phyloP scores from a whole-genome alignment of 2,113 vertebrate species.

The Myrmecobius fasciatus region DNA sequence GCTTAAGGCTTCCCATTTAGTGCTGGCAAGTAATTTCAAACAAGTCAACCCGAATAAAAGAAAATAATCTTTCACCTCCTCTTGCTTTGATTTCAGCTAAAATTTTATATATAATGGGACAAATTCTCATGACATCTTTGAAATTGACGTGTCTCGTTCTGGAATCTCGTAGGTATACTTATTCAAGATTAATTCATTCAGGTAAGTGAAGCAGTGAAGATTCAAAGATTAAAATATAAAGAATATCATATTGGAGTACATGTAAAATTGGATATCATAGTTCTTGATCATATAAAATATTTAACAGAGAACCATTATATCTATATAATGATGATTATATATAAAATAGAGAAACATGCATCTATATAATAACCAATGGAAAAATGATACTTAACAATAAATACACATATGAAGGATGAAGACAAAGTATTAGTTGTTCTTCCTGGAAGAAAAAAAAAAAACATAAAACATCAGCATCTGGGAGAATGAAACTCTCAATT shows the following conservation, averaged over 20 bases:
- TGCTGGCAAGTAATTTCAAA: conserved; percentile 56
- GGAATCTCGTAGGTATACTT: conserved; percentile 49
- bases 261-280: background rate
- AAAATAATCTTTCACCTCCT: background rate
- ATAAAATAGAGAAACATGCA: no score
- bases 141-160: conserved; percentile 63
- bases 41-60: conserved; percentile 52
- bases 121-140: conserved; percentile 42
- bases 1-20: background rate
- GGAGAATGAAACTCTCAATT: background rate
- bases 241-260: background rate
- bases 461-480: background rate
- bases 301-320: background rate
- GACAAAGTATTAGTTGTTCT: no score
- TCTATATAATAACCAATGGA: no score
- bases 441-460: background rate
- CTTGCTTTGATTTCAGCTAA: conserved; percentile 48
- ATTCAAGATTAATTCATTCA: conserved; percentile 51
- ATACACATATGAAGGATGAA: background rate
- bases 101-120: conserved; percentile 19
- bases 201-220: background rate
- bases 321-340: no score
- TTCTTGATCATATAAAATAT: background rate
- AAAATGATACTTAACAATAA: no score
- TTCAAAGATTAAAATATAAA: background rate